Percentiles rank a stretch among this genome's conserved stretches.
These are phyloP conservation scores for Halictus rubicundus DNA, from an alignment of 1,140 invertebrate species.

Conservation along the genomic window DNA sequence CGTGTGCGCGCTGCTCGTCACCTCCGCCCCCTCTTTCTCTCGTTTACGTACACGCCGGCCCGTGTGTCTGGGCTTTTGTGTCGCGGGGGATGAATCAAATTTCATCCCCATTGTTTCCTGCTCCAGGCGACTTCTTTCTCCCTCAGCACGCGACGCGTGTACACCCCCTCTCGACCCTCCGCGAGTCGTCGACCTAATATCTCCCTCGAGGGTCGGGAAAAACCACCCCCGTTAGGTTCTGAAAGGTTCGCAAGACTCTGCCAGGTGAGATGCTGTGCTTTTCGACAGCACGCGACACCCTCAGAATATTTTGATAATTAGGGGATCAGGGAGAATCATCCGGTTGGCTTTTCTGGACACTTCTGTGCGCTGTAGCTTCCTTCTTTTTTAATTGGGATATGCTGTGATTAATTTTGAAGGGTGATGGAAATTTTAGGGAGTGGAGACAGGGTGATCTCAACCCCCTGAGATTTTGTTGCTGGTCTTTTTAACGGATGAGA, in stretches of 20 bases:
- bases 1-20: neutral
- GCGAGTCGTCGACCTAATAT: conserved; percentile 36
- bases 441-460: too few relatives aligned
- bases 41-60: conserved; percentile 20
- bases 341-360: too few relatives aligned
- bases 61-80: conserved; percentile 27
- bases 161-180: neutral
- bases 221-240: neutral
- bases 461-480: too few relatives aligned
- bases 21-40: too few relatives aligned
- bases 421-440: too few relatives aligned
- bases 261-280: too few relatives aligned
- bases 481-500: too few relatives aligned
- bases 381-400: too few relatives aligned
- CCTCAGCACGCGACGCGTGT: neutral
- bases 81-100: conserved; percentile 43
- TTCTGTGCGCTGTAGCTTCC: too few relatives aligned
- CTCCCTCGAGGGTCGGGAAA: conserved; percentile 10
- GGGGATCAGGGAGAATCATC: neutral
- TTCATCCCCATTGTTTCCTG: conserved; percentile 56
- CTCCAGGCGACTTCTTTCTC: conserved; percentile 17
- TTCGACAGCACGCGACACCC: too few relatives aligned
- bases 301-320: neutral
- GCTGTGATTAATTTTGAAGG: too few relatives aligned
- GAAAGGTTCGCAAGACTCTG: neutral